Evolutionary conservation across 2,888 invertebrate species (phyloP).

Genomic region (Drosophila monieri): DNA sequence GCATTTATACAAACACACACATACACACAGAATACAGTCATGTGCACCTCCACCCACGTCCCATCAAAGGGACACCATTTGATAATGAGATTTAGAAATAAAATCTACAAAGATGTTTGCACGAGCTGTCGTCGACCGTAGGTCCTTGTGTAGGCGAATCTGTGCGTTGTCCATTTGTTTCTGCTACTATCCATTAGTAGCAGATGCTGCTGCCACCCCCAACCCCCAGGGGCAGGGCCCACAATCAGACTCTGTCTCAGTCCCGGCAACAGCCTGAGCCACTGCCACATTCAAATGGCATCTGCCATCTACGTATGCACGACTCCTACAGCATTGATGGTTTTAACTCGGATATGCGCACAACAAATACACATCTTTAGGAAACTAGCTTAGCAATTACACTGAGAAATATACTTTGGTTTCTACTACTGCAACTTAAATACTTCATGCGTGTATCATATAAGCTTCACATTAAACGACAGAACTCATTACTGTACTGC

Average conservation of each 20-base stretch:
- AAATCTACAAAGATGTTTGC: slow-evolving; percentile 80
- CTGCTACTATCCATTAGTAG: slow-evolving; percentile 77
- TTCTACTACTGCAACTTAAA: too few species aligned
- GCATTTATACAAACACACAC: slow-evolving; percentile 60
- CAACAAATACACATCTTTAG: slow-evolving; percentile 30
- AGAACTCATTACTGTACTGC: background rate
- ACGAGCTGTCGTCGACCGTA: slow-evolving; percentile 68
- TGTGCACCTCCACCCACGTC: background rate
- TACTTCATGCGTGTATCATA: too few species aligned
- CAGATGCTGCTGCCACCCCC: slow-evolving; percentile 71
- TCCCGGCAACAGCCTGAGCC: slow-evolving; percentile 7
- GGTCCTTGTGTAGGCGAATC: slow-evolving; percentile 44
- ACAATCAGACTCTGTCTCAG: slow-evolving; percentile 6
- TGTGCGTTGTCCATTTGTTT: slow-evolving; percentile 78
- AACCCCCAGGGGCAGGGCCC: slow-evolving; percentile 34
- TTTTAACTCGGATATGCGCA: slow-evolving; percentile 58
- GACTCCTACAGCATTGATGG: background rate
- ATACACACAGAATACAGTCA: slow-evolving; percentile 3
- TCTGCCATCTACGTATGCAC: slow-evolving; percentile 44
- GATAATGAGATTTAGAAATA: slow-evolving; percentile 79
- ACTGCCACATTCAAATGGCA: slow-evolving; percentile 71
- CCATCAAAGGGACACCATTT: slow-evolving; percentile 76
- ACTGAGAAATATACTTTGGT: background rate
- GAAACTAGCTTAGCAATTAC: background rate
- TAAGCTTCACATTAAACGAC: background rate